Base-by-base conservation (phyloP, 2,888 invertebrate genomes). In the Troglohyphantes excavatus region DNA sequence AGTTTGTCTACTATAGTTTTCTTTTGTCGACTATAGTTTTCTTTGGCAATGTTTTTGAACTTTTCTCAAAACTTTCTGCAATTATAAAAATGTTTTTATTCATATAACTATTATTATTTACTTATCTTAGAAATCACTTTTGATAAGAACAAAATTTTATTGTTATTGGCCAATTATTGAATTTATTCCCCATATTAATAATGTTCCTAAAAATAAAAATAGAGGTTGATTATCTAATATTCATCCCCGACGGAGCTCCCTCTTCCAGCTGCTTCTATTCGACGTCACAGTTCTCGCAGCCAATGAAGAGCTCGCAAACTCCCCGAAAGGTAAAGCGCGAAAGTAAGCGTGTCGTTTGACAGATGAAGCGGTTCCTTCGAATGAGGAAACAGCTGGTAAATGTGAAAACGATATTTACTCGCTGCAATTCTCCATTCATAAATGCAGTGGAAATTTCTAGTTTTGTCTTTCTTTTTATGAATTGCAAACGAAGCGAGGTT, bases 311-410 rank as follows among this genome's bases (percentile, higher is more conserved):
- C 17, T 1, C 33, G 21, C 46, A 53, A 46, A 29, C 63, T 33
- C 23, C 43, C 23, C 67, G 33, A 33, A 81, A 70, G 67, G 53
- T 53, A 33, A 59, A 87, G 59, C 78, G 59, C 29, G 68, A 65
- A 76, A 67, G 76, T 59, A 76, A 29, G 65, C 46, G 67, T 63
- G 65, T 65, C 73, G 23, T 43, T 53, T 70, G 63, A 59, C 86
- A 79, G 78, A 79, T 65, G 87, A 63, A 76, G 87, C 79, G 79
- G 87, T 67, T 65, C 63, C 73, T 81, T 81, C 81, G 72, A 79
- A 75, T 75, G 53, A 88, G 87, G 87, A 88, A 88, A 75, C 87
- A 88, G 87, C 81, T 88, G 87, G 75, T 26, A 67, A 53, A 84
- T 75, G n/a, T n/a, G 75, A 75, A 75, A 73, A 84, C 75, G 75